Percentiles rank a stretch among this genome's conserved stretches.
These are phyloP conservation scores for Thamnophis elegans DNA, from an alignment of 2,797 vertebrate species.

Conservation along the genomic window DNA sequence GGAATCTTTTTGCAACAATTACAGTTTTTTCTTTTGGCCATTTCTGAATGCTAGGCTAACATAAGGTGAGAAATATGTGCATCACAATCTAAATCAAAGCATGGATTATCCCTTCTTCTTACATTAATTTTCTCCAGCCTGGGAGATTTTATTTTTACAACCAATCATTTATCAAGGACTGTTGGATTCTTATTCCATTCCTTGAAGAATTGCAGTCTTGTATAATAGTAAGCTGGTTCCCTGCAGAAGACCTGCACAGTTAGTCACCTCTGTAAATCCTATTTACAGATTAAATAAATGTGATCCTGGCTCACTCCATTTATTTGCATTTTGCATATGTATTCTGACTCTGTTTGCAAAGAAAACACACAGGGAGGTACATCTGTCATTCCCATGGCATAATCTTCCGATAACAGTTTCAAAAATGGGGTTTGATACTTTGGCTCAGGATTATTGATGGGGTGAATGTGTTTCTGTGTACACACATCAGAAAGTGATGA, in stretches of 20 bases:
- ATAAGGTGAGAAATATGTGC: background rate
- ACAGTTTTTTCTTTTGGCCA: slow-evolving; percentile 35
- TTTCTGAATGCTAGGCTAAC: slow-evolving; percentile 21
- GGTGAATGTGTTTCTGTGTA: background rate
- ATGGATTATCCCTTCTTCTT: background rate
- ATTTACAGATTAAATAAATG: background rate
- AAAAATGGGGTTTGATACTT: background rate
- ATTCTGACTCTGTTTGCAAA: background rate
- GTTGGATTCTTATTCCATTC: background rate
- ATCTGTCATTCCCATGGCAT: background rate
- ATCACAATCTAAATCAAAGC: background rate
- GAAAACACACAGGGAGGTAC: background rate
- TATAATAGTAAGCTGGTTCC: background rate
- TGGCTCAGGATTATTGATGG: background rate
- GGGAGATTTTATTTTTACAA: background rate
- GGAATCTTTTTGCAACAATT: slow-evolving; percentile 40
- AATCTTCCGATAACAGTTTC: background rate
- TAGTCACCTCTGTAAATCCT: background rate
- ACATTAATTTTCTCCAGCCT: background rate
- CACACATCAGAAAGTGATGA: background rate
- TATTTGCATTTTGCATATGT: background rate
- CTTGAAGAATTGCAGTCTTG: background rate
- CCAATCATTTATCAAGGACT: background rate
- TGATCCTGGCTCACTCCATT: background rate
- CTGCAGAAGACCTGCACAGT: background rate